Base-by-base conservation (phyloP, 2,113 vertebrate genomes). In the Chaetodon auriga region DNA sequence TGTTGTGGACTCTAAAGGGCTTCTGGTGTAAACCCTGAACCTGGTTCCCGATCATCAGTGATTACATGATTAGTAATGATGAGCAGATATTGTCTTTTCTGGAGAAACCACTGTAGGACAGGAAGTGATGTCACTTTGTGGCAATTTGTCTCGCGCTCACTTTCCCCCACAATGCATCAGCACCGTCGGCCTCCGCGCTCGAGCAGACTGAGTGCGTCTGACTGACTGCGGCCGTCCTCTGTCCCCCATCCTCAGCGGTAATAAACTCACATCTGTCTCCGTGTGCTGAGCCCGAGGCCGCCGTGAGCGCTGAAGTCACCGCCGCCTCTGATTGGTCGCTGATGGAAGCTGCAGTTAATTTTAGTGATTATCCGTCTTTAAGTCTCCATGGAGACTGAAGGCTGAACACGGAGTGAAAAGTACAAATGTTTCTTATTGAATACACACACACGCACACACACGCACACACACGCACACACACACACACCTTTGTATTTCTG, bases 301-400 rank as follows among this genome's bases (percentile, higher is more conserved):
- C 48, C 10, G 71, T 78, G 35, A 79, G 45, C 21, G 66, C 54
- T 19, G 53, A 38, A 48, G n/a, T 45, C 45, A 36, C 63, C 54
- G 60, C 2, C 45, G n/a, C 53, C 69, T 84, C 76, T 83, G 91
- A 89, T 90, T 88, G 91, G 87, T 90, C 81, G 21, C 64, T 21
- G 75, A 74, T 38, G 63, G 78, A 68, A 63, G 54, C 66, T 25
- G 70, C 63, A 15, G 84, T 89, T 90, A 16, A 90, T 91, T 91
- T 89, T 64, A 92, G 78, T 84, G 48, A 75, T 83, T 81, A 63
- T 82, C 83, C 81, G 77, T 83, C 78, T 71, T 75, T 23, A 73
- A 1, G 84, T 92, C 72, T 81, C 90, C 80, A 81, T 88, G 86
- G 89, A 81, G 68, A 91, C 90, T 30, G 64, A 71, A 64, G 30